Base-by-base conservation (phyloP, 2,113 vertebrate species). In the Cottus gobio region DNA sequence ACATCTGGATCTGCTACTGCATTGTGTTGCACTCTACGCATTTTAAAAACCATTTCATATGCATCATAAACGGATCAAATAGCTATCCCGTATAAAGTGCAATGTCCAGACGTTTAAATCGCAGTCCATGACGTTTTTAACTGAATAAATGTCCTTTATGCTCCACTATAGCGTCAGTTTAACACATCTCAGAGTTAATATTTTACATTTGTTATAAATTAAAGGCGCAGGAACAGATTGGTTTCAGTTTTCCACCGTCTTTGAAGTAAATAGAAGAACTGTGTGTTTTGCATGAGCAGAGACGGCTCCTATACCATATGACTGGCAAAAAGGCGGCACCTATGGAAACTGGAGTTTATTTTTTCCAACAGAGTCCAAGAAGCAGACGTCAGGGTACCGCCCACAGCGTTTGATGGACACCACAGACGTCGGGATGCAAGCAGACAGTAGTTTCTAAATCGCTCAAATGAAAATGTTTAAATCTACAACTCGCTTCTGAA, bases 1-100 rank as follows among this genome's bases (percentile, higher is more conserved):
- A 75, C 75, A 78, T 79, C 67, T 65, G 78, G 62, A 75, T 79
- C 36, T 74, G 24, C 50, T 83, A 26, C 30, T 37, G 70, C 79
- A 74, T 34, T 5, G 5, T 37, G 31, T 42, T 46, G 26, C 64
- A 72, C 26, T 42, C 56, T 58, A 66, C n/a, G 5, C 61, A 34
- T 79, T 0, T 31, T 22, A 42, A 71, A 69, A 74, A 2, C 26
- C 13, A 30, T 30, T 58, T 58, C 56, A 58, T 58, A 58, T 8
- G 6, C 13, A 31, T 31, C 57, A 15, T 15, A 18, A 58, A 58
- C 6, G 16, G 57, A 24, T 31, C 57, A 13, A 58, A 58, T 58
- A 8, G 26, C 26, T 30, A 26, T 54, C 57, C 28, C 28, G 28
- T 30, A 60, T 69, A 42, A 68, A 71, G 52, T 37, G 30, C 36